Base-by-base conservation (phyloP, 2,113 vertebrate genomes). In the Scytalopus superciliaris region DNA sequence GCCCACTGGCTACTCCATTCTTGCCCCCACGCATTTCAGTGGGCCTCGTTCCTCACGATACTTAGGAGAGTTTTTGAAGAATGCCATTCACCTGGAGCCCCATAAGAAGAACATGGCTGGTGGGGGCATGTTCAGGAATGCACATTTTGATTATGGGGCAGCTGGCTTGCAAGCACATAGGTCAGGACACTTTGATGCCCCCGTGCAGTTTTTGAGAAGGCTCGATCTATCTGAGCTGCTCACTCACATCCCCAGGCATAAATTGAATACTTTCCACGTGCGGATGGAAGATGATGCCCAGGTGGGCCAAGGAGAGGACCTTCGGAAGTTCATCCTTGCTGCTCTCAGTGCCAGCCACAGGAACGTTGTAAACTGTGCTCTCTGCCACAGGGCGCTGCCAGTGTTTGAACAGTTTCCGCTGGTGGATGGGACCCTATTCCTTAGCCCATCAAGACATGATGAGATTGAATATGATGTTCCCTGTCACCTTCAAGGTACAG, bases 391-490 rank as follows among this genome's bases (percentile, higher is more conserved):
- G 89, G 97, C 98, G 0, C 98, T 99, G 93, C 99, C 99, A 6
- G 99, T 99, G 83, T 99, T 99, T 44, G 99, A 99, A 94, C 99
- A 99, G 98, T 99, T 99, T 89, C 99, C 99, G 17, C 96, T 99
- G 97, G 99, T 99, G 96, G 99, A 99, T 2, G 99, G 99, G 91
- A 99, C 99, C 16, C 98, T 99, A 78, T 99, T 99, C 90, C 98
- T 99, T 94, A 99, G 99, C 97, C 99, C 99, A 5, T 99, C 99
- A 3, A 98, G 99, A 95, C 99, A 99, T 4, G 99, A 99, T 86
- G 99, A 99, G 98, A 99, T 99, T 42, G 99, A 99, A 90, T 99
- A 99, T 40, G 99, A 99, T 83, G 99, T 99, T 80, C 99, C 99
- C 91, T 99, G 99, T 98, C 99, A 99, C 97, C 98, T 99, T 97